Evolutionary conservation across 2,113 vertebrate genomes (phyloP).

Genomic region (Micromys minutus): DNA sequence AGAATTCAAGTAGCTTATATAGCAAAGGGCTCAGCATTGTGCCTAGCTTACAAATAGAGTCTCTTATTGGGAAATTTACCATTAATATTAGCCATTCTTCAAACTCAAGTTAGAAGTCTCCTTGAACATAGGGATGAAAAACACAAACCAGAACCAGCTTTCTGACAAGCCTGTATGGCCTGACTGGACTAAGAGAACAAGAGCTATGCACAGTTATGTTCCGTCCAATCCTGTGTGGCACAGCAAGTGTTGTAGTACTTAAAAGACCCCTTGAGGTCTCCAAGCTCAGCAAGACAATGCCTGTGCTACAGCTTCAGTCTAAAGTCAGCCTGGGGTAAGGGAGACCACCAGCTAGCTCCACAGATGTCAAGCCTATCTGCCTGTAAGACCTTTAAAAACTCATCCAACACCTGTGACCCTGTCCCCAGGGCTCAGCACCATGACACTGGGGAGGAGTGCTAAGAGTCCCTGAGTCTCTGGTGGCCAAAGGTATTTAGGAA

Average conservation of each 20-base stretch:
- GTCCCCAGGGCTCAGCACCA: not conserved
- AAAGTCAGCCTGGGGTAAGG: not conserved
- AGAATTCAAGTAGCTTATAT: not conserved
- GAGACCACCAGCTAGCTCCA: not conserved
- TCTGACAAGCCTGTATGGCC: not conserved
- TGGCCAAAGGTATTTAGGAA: not conserved
- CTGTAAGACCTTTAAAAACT: not conserved
- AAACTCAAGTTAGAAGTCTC: not conserved
- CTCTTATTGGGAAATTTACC: not conserved
- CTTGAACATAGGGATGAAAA: not conserved
- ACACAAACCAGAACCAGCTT: not conserved
- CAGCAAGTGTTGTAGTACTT: not conserved
- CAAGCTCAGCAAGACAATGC: not conserved
- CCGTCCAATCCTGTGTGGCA: not conserved
- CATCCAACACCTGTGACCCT: not conserved
- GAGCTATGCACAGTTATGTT: not conserved
- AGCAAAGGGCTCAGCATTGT: not conserved
- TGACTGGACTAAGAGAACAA: not conserved
- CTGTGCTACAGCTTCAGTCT: not conserved
- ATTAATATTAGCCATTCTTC: not conserved
- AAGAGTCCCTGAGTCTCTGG: not conserved
- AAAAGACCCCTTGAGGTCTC: not conserved
- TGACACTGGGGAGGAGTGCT: not conserved
- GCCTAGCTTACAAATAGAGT: not conserved
- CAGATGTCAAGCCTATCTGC: not conserved